A percentile compares a stretch with the other conserved stretches of the same genome.
phyloP scores from a whole-genome alignment of 2,797 vertebrate species.

The Oceanodroma leucorhoa region DNA sequence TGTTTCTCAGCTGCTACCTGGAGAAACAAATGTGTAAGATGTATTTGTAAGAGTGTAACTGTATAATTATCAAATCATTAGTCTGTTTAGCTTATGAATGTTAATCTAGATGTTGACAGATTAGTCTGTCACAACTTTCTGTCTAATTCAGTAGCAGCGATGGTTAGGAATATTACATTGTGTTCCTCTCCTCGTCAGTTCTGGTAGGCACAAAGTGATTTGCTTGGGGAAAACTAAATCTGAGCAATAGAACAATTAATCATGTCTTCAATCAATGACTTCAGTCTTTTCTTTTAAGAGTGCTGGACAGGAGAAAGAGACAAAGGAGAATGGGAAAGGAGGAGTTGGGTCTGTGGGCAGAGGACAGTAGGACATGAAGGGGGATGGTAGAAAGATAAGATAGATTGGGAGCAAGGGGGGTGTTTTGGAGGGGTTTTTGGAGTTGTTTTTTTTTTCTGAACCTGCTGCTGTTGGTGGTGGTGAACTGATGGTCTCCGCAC shows the following conservation, averaged over 20 bases:
- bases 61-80: not conserved
- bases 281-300: not conserved
- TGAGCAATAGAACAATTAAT: not conserved
- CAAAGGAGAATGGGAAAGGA: not conserved
- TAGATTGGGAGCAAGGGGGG: accelerated
- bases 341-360: not conserved
- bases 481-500: not conserved
- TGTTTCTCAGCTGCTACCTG: not conserved
- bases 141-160: not conserved
- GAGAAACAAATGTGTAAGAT: not conserved
- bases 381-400: not conserved
- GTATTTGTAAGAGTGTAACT: not conserved
- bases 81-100: not conserved
- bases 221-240: not conserved
- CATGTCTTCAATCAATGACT: not conserved
- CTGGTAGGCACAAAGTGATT: not conserved
- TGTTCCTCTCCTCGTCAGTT: not conserved
- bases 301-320: not conserved
- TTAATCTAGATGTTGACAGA: not conserved
- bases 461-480: not conserved
- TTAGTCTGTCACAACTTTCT: not conserved
- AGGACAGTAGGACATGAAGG: not conserved
- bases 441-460: not conserved
- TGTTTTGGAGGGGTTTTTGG: not conserved
- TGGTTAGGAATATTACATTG: not conserved